Evolutionary conservation across 2,797 vertebrate genomes (phyloP).

Genomic region (Scolopax bukidnonensis): DNA sequence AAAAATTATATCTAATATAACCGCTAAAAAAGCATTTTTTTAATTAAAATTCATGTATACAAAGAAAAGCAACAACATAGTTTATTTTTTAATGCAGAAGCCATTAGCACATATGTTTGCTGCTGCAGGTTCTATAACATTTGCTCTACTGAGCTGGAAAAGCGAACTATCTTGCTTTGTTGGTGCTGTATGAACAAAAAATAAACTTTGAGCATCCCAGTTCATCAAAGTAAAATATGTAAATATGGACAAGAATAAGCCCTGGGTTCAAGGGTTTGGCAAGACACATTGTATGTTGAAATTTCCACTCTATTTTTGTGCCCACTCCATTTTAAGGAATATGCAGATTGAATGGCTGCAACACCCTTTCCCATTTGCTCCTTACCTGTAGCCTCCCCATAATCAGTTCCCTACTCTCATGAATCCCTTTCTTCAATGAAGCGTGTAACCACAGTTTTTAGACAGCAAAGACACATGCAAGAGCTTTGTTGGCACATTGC

Average conservation of each 20-base stretch:
- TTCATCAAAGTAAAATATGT: not conserved
- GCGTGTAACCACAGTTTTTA: not conserved
- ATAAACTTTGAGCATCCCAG: not conserved
- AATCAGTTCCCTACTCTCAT: not conserved
- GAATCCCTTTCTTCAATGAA: not conserved
- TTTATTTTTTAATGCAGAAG: not conserved
- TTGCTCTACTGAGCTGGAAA: not conserved
- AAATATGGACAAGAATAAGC: not conserved
- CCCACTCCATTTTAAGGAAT: not conserved
- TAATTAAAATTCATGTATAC: not conserved
- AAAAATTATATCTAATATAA: not conserved
- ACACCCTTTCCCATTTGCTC: not conserved
- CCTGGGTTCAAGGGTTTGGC: not conserved
- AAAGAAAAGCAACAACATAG: not conserved
- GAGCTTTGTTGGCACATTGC: conserved; percentile 50
- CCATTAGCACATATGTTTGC: not conserved
- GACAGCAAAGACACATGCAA: conserved; percentile 7
- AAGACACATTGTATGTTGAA: not conserved
- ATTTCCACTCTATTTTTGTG: not conserved
- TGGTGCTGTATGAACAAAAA: not conserved
- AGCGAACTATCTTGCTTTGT: not conserved
- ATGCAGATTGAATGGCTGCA: not conserved
- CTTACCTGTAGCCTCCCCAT: not conserved
- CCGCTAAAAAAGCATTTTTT: not conserved
- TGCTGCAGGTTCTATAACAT: not conserved